These are phyloP conservation scores for Pollenia angustigena DNA, from an alignment of 2,888 invertebrate genomes.

Conservation along the genomic window DNA sequence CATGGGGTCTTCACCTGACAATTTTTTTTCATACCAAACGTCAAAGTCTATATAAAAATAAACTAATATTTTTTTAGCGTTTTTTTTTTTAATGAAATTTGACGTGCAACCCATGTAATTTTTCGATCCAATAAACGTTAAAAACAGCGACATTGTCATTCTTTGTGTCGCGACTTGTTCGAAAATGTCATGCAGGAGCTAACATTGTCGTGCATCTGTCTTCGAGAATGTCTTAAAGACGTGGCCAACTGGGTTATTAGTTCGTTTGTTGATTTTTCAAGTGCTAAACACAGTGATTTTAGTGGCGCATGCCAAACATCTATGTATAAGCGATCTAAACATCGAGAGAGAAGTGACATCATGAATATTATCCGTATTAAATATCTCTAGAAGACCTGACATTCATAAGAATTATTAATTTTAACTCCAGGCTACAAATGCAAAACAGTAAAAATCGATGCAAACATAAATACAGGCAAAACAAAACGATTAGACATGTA, in stretches of 20 bases:
- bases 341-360: conserved; percentile 61
- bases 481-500: background rate
- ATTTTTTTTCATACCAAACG: too few relatives aligned
- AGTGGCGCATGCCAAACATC: conserved; percentile 67
- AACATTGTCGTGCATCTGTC: too few relatives aligned
- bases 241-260: background rate
- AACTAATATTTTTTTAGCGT: too few relatives aligned
- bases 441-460: conserved; percentile 12
- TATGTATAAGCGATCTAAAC: conserved; percentile 47
- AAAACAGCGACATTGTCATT: too few relatives aligned
- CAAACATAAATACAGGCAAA: background rate
- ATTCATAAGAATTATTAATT: conserved; percentile 53
- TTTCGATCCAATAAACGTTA: too few relatives aligned
- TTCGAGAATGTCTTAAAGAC: too few relatives aligned
- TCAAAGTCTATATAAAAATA: too few relatives aligned
- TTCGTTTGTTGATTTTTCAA: conserved; percentile 28
- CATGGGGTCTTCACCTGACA: too few relatives aligned
- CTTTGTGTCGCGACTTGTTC: too few relatives aligned
- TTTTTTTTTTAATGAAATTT: too few relatives aligned
- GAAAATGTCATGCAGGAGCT: too few relatives aligned
- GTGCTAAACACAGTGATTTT: conserved; percentile 59
- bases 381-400: conserved; percentile 34
- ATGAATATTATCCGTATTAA: conserved; percentile 31
- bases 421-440: conserved; percentile 46
- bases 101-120: too few relatives aligned